phyloP scores from a whole-genome alignment of 2,888 invertebrate genomes.

The Drosophila sordidula region DNA sequence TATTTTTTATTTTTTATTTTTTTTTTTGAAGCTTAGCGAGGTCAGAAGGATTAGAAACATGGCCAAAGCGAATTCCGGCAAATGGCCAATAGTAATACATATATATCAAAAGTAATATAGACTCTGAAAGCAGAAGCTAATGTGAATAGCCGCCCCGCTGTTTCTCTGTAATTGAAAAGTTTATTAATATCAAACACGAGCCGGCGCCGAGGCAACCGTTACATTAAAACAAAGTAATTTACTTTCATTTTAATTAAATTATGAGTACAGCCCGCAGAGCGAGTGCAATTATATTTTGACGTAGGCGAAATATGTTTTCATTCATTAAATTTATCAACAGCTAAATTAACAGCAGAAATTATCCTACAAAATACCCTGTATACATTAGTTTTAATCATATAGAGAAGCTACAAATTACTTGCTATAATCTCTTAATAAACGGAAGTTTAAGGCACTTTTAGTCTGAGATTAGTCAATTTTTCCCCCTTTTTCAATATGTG shows the following conservation, averaged over 20 bases:
- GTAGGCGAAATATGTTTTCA: constrained; percentile 74
- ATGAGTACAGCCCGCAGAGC: constrained; percentile 36
- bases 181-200: constrained; percentile 71
- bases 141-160: constrained; percentile 65
- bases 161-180: constrained; percentile 71
- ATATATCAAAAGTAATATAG: constrained; percentile 29
- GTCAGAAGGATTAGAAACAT: background rate
- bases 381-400: too few species aligned
- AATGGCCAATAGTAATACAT: constrained; percentile 55
- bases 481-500: too few species aligned
- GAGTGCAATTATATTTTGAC: constrained; percentile 73
- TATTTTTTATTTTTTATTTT: too few species aligned
- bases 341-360: background rate
- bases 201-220: constrained; percentile 5
- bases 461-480: too few species aligned
- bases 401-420: too few species aligned
- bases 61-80: constrained; percentile 48
- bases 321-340: constrained; percentile 66
- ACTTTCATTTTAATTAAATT: constrained; percentile 71
- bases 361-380: background rate
- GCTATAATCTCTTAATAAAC: too few species aligned
- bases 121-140: constrained; percentile 57
- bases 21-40: constrained; percentile 47
- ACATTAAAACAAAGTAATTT: constrained; percentile 54
- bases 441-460: too few species aligned